Conservation (phyloP, 1,140 invertebrate genomes). For the Zeugodacus cucurbitae region DNA sequence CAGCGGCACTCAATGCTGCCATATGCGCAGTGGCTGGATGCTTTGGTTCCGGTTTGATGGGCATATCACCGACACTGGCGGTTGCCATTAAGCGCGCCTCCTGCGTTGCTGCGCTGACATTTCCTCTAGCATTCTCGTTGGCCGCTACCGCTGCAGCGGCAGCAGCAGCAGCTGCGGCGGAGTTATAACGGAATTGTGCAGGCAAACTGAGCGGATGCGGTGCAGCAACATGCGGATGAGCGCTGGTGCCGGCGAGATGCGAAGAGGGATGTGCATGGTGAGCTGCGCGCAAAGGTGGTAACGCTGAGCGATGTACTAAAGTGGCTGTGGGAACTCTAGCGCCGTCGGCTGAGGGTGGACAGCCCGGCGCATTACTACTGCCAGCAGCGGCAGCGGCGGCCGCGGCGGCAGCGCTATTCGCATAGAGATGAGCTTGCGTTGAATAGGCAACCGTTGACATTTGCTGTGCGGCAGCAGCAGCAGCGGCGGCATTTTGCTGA, state of each 20-base stretch:
- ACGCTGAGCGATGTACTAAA: background rate
- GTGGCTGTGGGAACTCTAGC: background rate
- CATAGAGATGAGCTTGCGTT: conserved; percentile 46
- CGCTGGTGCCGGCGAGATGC: background rate
- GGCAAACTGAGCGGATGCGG: conserved; percentile 18
- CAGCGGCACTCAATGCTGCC: conserved; percentile 35
- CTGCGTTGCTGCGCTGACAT: background rate
- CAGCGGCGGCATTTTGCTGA: conserved; percentile 61
- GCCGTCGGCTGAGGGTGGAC: background rate
- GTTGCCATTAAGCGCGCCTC: conserved; percentile 17
- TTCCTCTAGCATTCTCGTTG: background rate
- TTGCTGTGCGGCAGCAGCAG: conserved; percentile 50
- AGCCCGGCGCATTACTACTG: background rate
- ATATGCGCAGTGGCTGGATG: background rate
- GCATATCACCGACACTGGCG: conserved; percentile 44
- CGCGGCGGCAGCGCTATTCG: background rate
- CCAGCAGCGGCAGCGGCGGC: background rate
- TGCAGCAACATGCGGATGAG: background rate
- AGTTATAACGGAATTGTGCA: conserved; percentile 34
- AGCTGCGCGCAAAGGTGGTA: background rate
- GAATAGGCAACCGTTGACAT: conserved; percentile 46
- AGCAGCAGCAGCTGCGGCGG: background rate
- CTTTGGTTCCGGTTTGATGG: conserved; percentile 56
- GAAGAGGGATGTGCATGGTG: background rate
- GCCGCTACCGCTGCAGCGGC: background rate